Conservation (phyloP, 2,113 vertebrate species). For the Menidia beryllina region DNA sequence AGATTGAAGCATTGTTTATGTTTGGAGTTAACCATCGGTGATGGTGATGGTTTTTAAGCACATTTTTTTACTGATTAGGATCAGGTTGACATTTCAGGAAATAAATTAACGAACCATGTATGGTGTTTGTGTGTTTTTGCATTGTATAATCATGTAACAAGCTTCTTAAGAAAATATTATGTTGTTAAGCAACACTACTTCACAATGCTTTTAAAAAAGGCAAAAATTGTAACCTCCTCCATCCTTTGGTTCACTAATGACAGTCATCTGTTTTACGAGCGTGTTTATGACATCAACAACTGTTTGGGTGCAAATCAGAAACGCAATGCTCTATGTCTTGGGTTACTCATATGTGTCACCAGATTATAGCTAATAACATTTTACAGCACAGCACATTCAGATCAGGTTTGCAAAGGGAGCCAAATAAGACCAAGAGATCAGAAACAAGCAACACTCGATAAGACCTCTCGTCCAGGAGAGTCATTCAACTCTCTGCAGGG, state of each 20-base stretch:
- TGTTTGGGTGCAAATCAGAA: not conserved
- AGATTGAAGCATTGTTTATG: no score
- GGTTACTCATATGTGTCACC: not conserved
- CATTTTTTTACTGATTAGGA: no score
- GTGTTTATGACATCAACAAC: not conserved
- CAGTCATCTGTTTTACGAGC: not conserved
- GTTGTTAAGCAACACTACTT: not conserved
- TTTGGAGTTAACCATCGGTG: no score
- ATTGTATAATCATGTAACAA: no score
- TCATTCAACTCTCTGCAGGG: slow-evolving; percentile 73
- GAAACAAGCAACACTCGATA: slow-evolving; percentile 21
- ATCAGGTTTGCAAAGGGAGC: slow-evolving; percentile 19
- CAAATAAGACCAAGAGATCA: slow-evolving; percentile 15
- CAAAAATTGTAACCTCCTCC: not conserved
- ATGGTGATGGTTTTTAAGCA: no score
- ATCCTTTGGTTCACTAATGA: not conserved
- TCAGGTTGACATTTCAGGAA: not conserved
- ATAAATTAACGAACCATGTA: slow-evolving; percentile 13
- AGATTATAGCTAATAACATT: slow-evolving; percentile 12
- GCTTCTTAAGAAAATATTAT: not conserved
- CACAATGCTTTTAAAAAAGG: not conserved
- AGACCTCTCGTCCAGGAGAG: slow-evolving; percentile 63
- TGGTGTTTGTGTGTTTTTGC: not conserved
- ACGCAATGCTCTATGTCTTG: not conserved
- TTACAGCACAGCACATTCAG: slow-evolving; percentile 1